phyloP scores from a whole-genome alignment of 2,113 vertebrate species.

The Sturnira hondurensis region DNA sequence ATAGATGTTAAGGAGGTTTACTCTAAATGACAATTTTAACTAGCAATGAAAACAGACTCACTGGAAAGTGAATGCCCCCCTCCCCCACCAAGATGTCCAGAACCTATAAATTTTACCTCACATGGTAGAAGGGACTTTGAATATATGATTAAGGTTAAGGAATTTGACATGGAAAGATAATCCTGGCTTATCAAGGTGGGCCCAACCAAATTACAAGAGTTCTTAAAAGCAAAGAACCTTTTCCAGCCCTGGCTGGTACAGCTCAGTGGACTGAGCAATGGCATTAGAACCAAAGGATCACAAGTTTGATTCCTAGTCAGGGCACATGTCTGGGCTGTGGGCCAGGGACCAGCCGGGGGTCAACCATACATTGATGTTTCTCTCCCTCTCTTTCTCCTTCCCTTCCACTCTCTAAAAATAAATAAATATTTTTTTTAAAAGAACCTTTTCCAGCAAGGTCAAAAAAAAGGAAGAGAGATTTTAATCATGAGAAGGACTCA shows the following conservation, averaged over 20 bases:
- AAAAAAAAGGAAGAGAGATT: neutral
- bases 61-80: neutral
- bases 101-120: conserved; percentile 5
- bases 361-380: too few relatives aligned
- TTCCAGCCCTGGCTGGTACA: neutral
- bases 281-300: too few relatives aligned
- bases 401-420: too few relatives aligned
- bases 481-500: neutral
- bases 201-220: neutral
- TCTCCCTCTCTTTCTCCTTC: too few relatives aligned
- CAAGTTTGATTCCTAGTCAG: too few relatives aligned
- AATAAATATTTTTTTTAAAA: too few relatives aligned
- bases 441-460: neutral
- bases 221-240: neutral
- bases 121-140: neutral
- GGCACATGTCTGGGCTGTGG: too few relatives aligned
- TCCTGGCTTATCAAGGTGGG: neutral
- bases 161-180: neutral
- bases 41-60: neutral
- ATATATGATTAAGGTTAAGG: conserved; percentile 16
- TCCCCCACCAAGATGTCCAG: neutral
- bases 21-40: conserved; percentile 24
- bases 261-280: too few relatives aligned
- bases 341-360: too few relatives aligned
- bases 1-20: neutral